Evolutionary conservation across 2,888 invertebrate genomes (phyloP), one percentile per base, ranked within the genome.

Genomic region (Cheilosia impressa): DNA sequence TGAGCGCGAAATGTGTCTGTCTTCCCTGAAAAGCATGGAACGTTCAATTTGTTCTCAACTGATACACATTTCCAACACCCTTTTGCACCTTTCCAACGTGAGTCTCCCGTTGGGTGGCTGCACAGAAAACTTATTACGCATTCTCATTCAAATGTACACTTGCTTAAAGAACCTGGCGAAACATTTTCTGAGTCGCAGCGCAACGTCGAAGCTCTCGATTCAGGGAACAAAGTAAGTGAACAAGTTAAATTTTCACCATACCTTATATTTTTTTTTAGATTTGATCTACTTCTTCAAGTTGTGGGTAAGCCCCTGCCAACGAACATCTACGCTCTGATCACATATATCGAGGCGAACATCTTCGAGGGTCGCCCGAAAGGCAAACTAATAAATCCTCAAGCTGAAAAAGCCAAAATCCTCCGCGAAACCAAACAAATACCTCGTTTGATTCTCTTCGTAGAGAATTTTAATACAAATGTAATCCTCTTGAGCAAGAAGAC

Each of bases 361-460:
- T 88, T 91, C 15, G 90, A 90, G 34, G 89, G 89, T 41, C 88
- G 80, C 0, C 87, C 88, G 62, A 82, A 82, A 2, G 90, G 88
- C 65, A 91, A 90, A 15, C 92, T 90, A 60, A 87, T 89, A n/a
- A 93, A 93, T 85, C 90, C 91, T 0, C 89, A 91, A 50, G 91
- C 91, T 0, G 92, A 93, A 76, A 91, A 93, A 65, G 93, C 92
- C 9, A 94, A 93, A 91, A 93, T 95, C 24, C 89, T 95, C 41
- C 93, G 93, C 45, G 94, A 95, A 90, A 94, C 94, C 0, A 93
- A 93, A 88, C 90, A 93, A 31, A 94, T 95, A 89, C 95, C 95
- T 2, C 94, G 93, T 88, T 93, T 95, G 0, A 93, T 95, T 27
- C 93, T 93, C 82, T 94, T 94, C 88, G 93, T 95, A 58, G 95